These are phyloP conservation scores for Asteroscopus sphinx DNA, from an alignment of 2,888 invertebrate genomes.

Conservation along the genomic window DNA sequence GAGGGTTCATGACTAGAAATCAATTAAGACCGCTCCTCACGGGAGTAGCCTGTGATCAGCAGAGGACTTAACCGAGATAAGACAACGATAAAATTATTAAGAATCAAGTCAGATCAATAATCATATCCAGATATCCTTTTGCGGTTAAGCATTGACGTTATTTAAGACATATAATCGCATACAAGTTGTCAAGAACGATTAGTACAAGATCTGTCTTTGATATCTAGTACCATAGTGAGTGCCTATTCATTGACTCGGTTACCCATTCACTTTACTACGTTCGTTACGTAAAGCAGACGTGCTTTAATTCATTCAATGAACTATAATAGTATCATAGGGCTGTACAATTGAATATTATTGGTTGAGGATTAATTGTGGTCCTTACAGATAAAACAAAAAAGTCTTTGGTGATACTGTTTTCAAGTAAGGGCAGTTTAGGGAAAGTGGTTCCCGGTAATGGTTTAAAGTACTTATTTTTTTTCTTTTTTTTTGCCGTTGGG, in stretches of 20 bases:
- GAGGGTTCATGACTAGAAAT: too few species aligned
- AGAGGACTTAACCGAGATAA: too few species aligned
- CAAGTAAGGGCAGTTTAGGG: too few species aligned
- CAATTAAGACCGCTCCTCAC: too few species aligned
- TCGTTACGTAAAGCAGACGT: constrained; percentile 26
- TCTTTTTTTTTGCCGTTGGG: too few species aligned
- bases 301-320: constrained; percentile 30
- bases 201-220: constrained; percentile 1
- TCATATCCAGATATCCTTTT: neutral
- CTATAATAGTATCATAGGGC: neutral
- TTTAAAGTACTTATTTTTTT: too few species aligned
- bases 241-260: constrained; percentile 18
- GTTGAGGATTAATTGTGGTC: neutral
- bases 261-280: constrained; percentile 30
- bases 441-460: too few species aligned
- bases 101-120: neutral
- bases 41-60: too few species aligned
- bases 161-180: constrained; percentile 20
- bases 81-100: too few species aligned
- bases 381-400: too few species aligned
- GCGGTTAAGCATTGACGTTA: neutral
- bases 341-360: neutral
- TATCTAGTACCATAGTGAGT: neutral
- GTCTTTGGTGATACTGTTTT: too few species aligned
- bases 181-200: constrained; percentile 29